A percentile compares a stretch with the other conserved stretches of the same genome.
Evolutionary conservation across 2,888 invertebrate genomes (phyloP).

Genomic region (Cryptocephalus primarius): DNA sequence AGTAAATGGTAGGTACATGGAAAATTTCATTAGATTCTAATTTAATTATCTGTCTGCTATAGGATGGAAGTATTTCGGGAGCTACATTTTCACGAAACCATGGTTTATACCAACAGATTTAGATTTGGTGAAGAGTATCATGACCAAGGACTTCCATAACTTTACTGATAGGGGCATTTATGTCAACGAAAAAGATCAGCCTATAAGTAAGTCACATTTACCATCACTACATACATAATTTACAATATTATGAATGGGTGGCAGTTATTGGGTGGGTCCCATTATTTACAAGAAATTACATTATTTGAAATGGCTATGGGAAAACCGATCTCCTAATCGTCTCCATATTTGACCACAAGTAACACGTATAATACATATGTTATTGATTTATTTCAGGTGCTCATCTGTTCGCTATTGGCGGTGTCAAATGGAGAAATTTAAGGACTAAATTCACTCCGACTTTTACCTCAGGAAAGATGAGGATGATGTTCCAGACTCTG

Average conservation of each 20-base stretch:
- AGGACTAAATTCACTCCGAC: slow-evolving; percentile 42
- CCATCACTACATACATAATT: too few relatives aligned
- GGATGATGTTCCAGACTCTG: slow-evolving; percentile 47
- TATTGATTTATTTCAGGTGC: slow-evolving; percentile 27
- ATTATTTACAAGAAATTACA: too few relatives aligned
- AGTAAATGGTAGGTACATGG: background rate
- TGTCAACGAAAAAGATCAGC: slow-evolving; percentile 25
- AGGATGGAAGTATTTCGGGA: slow-evolving; percentile 18
- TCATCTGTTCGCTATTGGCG: slow-evolving; percentile 24
- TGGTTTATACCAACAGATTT: slow-evolving; percentile 26
- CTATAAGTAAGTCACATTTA: slow-evolving; percentile 13
- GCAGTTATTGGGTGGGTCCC: too few relatives aligned
- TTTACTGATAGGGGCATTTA: slow-evolving; percentile 28
- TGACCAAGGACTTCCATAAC: slow-evolving; percentile 29
- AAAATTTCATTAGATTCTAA: too few relatives aligned
- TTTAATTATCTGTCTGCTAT: background rate
- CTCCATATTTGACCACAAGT: too few relatives aligned
- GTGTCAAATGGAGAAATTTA: slow-evolving; percentile 13
- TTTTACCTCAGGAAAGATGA: slow-evolving; percentile 54
- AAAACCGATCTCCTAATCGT: too few relatives aligned
- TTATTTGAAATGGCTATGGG: too few relatives aligned
- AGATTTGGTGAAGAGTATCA: slow-evolving; percentile 26
- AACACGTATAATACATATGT: too few relatives aligned
- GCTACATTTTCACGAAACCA: slow-evolving; percentile 20
- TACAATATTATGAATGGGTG: too few relatives aligned